These are phyloP conservation scores for Drosophila paramelanica DNA, from an alignment of 2,888 invertebrate genomes.

Conservation along the genomic window DNA sequence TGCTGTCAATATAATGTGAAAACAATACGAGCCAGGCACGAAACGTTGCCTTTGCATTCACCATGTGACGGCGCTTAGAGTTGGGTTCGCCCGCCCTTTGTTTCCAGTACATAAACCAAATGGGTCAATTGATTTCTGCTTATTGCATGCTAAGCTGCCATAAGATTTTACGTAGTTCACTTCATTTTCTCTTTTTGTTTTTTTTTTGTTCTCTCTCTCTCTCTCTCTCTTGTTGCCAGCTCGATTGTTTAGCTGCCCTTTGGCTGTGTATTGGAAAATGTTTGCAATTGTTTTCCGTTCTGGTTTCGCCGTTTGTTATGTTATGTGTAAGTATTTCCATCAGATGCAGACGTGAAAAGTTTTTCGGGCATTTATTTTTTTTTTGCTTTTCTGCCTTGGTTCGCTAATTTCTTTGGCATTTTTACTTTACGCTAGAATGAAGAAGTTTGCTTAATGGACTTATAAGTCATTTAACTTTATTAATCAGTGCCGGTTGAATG, in stretches of 20 bases:
- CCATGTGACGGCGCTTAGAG: constrained; percentile 51
- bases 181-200: constrained; percentile 12
- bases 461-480: constrained; percentile 75
- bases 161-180: constrained; percentile 63
- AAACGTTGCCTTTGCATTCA: constrained; percentile 8
- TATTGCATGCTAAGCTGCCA: constrained; percentile 76
- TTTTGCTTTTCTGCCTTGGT: constrained; percentile 27
- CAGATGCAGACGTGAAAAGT: constrained; percentile 71
- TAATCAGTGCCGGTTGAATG: constrained; percentile 73
- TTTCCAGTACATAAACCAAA: constrained; percentile 82
- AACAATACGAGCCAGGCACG: constrained; percentile 52
- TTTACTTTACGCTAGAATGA: constrained; percentile 68
- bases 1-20: constrained; percentile 65
- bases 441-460: constrained; percentile 74
- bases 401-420: constrained; percentile 72
- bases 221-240: constrained; percentile 5
- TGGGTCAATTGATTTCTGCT: constrained; percentile 82
- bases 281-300: constrained; percentile 64
- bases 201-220: neutral
- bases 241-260: constrained; percentile 23
- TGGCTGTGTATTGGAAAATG: constrained; percentile 58
- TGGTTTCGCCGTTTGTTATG: constrained; percentile 45
- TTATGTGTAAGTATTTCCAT: constrained; percentile 68
- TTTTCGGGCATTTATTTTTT: constrained; percentile 17
- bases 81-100: constrained; percentile 35